Conservation (phyloP, 2,888 invertebrate species). For the Idaea straminata region DNA sequence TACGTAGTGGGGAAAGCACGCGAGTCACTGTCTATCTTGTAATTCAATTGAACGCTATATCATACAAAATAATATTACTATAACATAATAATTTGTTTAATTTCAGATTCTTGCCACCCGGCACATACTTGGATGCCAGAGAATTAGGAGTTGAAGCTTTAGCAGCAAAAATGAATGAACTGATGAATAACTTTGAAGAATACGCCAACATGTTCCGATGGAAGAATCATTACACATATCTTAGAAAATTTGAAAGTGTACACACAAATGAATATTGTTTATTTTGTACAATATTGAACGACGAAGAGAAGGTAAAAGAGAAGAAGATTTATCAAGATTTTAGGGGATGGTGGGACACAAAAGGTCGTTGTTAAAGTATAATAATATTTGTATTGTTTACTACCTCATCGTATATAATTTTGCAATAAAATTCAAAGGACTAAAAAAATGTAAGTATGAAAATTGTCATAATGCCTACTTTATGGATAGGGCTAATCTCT, state of each 20-base stretch:
- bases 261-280: constrained; percentile 38
- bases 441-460: background rate
- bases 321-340: constrained; percentile 31
- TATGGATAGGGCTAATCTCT: no score
- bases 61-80: no score
- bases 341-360: constrained; percentile 35
- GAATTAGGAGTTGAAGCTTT: constrained; percentile 26
- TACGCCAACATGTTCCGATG: constrained; percentile 38
- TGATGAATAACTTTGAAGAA: constrained; percentile 31
- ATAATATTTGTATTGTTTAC: background rate
- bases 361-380: constrained; percentile 18
- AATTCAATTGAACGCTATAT: no score
- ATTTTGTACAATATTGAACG: constrained; percentile 36
- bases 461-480: no score
- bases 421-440: no score
- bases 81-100: constrained; percentile 15
- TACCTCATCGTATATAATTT: no score
- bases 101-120: constrained; percentile 40
- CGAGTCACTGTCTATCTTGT: no score
- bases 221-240: constrained; percentile 38
- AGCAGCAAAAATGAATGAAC: constrained; percentile 31
- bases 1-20: no score
- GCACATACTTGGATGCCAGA: constrained; percentile 36
- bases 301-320: constrained; percentile 28
- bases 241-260: constrained; percentile 29